These are phyloP conservation scores for Psylliodes chrysocephalus DNA, from an alignment of 2,888 invertebrate genomes.

Conservation along the genomic window DNA sequence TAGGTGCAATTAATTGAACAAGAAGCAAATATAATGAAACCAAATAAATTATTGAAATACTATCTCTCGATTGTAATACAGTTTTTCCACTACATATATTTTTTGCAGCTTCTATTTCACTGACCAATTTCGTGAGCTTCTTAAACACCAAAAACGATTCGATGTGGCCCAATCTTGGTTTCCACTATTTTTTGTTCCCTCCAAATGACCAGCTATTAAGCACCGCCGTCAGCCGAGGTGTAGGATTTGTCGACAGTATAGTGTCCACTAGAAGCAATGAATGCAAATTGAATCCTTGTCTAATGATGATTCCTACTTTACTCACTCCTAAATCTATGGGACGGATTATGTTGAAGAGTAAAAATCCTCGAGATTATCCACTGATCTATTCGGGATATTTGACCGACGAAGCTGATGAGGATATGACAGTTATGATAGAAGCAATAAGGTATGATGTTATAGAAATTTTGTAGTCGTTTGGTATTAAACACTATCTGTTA, in stretches of 20 bases:
- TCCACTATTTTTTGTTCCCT: constrained; percentile 45
- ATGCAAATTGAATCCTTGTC: constrained; percentile 30
- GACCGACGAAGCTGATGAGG: constrained; percentile 66
- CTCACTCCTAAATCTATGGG: constrained; percentile 67
- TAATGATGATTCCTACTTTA: constrained; percentile 40
- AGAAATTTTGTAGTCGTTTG: too few relatives aligned
- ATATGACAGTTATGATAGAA: constrained; percentile 66
- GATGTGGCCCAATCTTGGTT: constrained; percentile 67
- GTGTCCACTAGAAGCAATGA: constrained; percentile 30
- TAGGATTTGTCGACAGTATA: constrained; percentile 55
- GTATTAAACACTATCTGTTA: too few relatives aligned
- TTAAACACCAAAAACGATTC: constrained; percentile 64
- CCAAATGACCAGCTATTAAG: constrained; percentile 54
- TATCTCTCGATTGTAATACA: too few relatives aligned
- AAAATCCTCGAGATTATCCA: constrained; percentile 70
- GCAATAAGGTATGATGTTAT: constrained; percentile 61
- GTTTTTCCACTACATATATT: too few relatives aligned
- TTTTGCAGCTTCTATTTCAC: constrained; percentile 62
- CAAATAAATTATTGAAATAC: too few relatives aligned
- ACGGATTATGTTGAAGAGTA: constrained; percentile 66
- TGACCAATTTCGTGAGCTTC: constrained; percentile 64
- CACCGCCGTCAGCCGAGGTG: constrained; percentile 31
- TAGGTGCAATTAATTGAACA: too few relatives aligned
- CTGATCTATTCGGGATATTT: too few relatives aligned
- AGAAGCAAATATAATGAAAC: too few relatives aligned